Percentiles rank a stretch among this genome's conserved stretches.
Conservation (phyloP, 2,888 invertebrate species). For the Oegoconia quadripuncta region DNA sequence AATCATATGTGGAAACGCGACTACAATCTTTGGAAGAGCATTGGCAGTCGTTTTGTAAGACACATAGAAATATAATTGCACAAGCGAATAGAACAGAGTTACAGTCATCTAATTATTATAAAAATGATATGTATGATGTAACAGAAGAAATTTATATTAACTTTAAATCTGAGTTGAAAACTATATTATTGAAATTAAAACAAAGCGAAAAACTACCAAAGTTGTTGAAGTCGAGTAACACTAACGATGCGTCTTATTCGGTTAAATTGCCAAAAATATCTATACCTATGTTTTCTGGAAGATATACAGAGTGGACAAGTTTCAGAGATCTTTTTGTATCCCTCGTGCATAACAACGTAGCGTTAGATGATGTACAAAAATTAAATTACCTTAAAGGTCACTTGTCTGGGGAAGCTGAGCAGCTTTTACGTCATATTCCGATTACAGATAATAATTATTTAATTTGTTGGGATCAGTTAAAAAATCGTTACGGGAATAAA, state of each 20-base stretch:
- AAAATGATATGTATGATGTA: conserved; percentile 5
- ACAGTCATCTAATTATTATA: conserved; percentile 4
- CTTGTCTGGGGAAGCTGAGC: conserved; percentile 13
- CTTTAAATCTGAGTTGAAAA: conserved; percentile 9
- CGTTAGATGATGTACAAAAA: conserved; percentile 15
- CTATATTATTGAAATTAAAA: conserved; percentile 1
- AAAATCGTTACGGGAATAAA: conserved; percentile 1
- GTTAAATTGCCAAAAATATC: conserved; percentile 15
- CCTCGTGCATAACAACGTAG: conserved; percentile 11
- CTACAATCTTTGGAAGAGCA: conserved; percentile 10
- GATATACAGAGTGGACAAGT: conserved; percentile 15
- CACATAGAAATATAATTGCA: conserved; percentile 5
- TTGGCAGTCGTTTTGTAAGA: conserved; percentile 11
- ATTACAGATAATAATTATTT: conserved; percentile 6
- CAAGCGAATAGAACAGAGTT: not conserved
- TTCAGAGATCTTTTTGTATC: conserved; percentile 17
- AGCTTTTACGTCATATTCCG: conserved; percentile 9
- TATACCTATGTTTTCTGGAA: conserved; percentile 13
- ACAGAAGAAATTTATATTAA: conserved; percentile 9
- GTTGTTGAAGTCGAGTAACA: not conserved
- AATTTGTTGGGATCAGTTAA: not conserved
- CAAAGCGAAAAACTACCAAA: not conserved
- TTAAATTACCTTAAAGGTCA: conserved; percentile 14
- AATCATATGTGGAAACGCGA: conserved; percentile 9
- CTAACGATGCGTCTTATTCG: not conserved